Evolutionary conservation across 2,797 vertebrate genomes (phyloP).

Genomic region (Sebastes itinus): DNA sequence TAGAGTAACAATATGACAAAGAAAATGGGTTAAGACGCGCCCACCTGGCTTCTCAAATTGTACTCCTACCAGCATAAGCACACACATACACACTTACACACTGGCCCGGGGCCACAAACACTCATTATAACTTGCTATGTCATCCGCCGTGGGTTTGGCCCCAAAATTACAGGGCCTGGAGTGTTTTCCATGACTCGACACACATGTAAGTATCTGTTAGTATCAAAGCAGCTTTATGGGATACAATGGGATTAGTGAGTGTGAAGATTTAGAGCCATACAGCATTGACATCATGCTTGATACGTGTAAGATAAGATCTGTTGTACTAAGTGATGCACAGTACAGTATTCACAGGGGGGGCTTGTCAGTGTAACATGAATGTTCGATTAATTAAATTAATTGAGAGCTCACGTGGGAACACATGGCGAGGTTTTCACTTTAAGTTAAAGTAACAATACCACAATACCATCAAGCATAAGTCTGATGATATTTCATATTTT

Average conservation of each 20-base stretch:
- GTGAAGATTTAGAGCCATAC: conserved; percentile 60
- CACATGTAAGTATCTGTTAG: conserved; percentile 75
- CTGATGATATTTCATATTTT: background rate
- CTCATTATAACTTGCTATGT: conserved; percentile 75
- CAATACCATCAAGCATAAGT: background rate
- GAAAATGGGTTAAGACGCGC: conserved; percentile 29
- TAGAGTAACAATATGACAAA: conserved; percentile 38
- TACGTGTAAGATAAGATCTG: conserved; percentile 59
- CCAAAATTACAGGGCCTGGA: conserved; percentile 70
- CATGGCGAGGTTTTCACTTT: background rate
- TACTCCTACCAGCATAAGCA: conserved; percentile 34
- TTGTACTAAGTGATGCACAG: conserved; percentile 36
- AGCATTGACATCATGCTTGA: conserved; percentile 56
- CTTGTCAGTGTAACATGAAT: conserved; percentile 20
- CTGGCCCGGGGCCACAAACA: conserved; percentile 67
- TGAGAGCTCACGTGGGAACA: background rate
- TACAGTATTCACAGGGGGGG: conserved; percentile 28
- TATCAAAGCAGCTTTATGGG: conserved; percentile 72
- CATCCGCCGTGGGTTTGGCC: conserved; percentile 72
- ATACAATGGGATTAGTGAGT: conserved; percentile 73
- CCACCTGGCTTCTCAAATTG: conserved; percentile 65
- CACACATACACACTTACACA: conserved; percentile 39
- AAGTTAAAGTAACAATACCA: background rate
- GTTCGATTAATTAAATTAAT: background rate
- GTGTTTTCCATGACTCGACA: conserved; percentile 76